A percentile compares a stretch with the other conserved stretches of the same genome.
Evolutionary conservation across 2,113 vertebrate genomes (phyloP).

Genomic region (Trinectes maculatus): DNA sequence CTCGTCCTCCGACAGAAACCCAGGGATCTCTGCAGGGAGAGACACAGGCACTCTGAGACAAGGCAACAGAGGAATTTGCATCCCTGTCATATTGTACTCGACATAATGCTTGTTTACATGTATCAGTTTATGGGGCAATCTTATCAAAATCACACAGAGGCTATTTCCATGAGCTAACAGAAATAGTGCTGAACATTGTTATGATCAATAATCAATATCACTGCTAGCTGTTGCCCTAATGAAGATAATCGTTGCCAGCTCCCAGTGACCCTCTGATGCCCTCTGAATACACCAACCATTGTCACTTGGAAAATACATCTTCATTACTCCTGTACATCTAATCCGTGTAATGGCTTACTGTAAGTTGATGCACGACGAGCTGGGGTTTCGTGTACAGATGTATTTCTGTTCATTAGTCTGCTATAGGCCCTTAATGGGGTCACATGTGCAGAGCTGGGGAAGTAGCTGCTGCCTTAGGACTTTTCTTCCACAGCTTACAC

Average conservation of each 20-base stretch:
- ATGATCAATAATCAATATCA: not conserved
- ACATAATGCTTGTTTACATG: too few species aligned
- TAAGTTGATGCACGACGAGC: not conserved
- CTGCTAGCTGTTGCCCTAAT: not conserved
- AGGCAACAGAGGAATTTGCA: not conserved
- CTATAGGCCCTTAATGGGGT: constrained; percentile 9
- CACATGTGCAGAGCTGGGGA: not conserved
- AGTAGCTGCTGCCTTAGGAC: constrained; percentile 6
- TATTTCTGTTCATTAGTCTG: constrained; percentile 5
- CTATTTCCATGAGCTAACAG: too few species aligned
- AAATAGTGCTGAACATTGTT: too few species aligned
- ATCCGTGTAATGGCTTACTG: not conserved
- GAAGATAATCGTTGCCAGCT: not conserved
- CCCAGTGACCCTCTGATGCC: too few species aligned
- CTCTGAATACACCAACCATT: too few species aligned
- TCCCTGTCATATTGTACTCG: not conserved
- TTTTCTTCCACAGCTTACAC: not conserved
- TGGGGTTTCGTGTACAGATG: constrained; percentile 7
- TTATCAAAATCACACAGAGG: too few species aligned
- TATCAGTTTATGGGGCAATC: too few species aligned
- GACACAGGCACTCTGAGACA: not conserved
- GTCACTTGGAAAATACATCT: not conserved
- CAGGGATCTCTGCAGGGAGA: constrained; percentile 87
- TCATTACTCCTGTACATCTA: constrained; percentile 3
- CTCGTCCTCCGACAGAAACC: constrained; percentile 92